Evolutionary conservation across 2,113 vertebrate genomes (phyloP).

Genomic region (Larimichthys crocea): DNA sequence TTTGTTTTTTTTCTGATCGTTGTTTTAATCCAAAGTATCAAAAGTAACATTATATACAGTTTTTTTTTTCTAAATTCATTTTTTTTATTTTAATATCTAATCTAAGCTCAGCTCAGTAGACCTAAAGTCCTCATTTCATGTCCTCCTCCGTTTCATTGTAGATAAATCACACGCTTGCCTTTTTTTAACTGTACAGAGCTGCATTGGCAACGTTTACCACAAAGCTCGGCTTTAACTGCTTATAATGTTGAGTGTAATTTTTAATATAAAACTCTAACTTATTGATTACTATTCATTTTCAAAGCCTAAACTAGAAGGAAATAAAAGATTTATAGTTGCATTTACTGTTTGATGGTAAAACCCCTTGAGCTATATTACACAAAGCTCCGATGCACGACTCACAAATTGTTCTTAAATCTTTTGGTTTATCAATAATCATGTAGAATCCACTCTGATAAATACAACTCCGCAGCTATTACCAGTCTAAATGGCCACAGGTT

Average conservation of each 20-base stretch:
- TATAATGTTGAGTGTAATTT: background rate
- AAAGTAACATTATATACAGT: background rate
- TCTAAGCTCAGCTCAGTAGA: too few species aligned
- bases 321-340: too few species aligned
- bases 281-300: background rate
- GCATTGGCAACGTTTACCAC: background rate
- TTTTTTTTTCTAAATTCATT: background rate
- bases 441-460: background rate
- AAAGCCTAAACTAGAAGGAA: background rate
- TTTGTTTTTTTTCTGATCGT: background rate
- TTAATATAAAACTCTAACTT: background rate
- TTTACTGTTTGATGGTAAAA: constrained; percentile 1
- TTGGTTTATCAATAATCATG: background rate
- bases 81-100: background rate
- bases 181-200: constrained; percentile 2
- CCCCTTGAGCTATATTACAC: background rate
- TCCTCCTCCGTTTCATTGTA: background rate
- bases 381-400: background rate
- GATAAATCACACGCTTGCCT: constrained; percentile 26
- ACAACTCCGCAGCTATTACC: background rate
- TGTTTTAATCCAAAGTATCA: background rate
- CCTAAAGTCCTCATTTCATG: too few species aligned
- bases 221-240: background rate
- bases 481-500: background rate
- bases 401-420: background rate